Percentiles rank a stretch among this genome's conserved stretches.
Evolutionary conservation across 2,888 invertebrate species (phyloP).

Genomic region (Marasmarcha lunaedactyla): DNA sequence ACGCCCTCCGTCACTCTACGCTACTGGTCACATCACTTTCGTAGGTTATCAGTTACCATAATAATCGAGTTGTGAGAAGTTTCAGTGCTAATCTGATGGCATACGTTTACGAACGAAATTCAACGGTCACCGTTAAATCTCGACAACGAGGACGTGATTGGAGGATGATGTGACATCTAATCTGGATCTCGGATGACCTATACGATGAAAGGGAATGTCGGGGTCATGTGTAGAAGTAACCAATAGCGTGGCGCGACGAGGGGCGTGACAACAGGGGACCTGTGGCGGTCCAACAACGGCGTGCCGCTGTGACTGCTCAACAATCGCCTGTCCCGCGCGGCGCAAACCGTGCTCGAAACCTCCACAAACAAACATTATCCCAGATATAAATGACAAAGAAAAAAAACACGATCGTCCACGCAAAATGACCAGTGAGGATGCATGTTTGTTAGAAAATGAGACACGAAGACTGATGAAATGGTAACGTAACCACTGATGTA

Average conservation of each 20-base stretch:
- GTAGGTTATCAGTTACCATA: not conserved
- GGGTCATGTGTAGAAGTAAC: constrained; percentile 14
- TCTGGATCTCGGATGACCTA: not conserved
- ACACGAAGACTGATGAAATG: not conserved
- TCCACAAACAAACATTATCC: constrained; percentile 6
- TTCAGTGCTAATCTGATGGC: not conserved
- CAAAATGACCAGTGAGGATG: constrained; percentile 1
- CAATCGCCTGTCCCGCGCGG: constrained; percentile 43
- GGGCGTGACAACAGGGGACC: constrained; percentile 33
- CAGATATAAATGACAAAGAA: constrained; percentile 11
- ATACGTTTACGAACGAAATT: too few species aligned
- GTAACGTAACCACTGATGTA: too few species aligned
- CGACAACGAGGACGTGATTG: too few species aligned
- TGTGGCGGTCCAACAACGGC: constrained; percentile 41
- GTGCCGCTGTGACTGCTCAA: constrained; percentile 46
- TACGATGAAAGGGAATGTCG: not conserved
- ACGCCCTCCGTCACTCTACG: not conserved
- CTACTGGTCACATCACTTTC: not conserved
- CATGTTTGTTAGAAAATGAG: not conserved
- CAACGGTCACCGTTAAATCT: too few species aligned
- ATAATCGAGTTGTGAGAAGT: not conserved
- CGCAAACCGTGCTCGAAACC: constrained; percentile 9
- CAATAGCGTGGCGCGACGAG: not conserved
- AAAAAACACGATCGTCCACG: constrained; percentile 8
- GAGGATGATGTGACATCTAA: too few species aligned